A percentile compares a stretch with the other conserved stretches of the same genome.
phyloP scores from a whole-genome alignment of 2,797 vertebrate species.

The Bradypodion ventrale region DNA sequence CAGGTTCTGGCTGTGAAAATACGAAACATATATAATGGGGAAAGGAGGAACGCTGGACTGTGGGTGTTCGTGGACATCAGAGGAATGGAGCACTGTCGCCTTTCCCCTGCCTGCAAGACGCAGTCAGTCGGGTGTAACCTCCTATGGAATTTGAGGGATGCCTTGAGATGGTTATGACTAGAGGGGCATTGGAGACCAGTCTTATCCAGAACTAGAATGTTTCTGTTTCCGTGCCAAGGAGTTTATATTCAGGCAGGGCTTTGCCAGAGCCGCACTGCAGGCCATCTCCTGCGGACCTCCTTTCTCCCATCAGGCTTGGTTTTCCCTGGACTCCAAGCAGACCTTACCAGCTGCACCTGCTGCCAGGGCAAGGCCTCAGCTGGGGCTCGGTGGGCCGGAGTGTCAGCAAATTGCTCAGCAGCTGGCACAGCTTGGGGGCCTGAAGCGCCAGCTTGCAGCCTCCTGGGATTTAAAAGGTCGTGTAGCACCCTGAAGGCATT shows the following conservation, averaged over 20 bases:
- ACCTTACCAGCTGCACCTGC: not conserved
- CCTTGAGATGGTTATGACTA: not conserved
- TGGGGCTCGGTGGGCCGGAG: not conserved
- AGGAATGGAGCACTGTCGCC: not conserved
- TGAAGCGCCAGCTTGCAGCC: not conserved
- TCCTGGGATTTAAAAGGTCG: not conserved
- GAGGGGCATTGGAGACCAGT: too few relatives aligned
- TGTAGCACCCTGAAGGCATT: not conserved
- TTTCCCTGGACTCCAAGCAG: not conserved
- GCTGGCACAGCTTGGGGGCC: not conserved
- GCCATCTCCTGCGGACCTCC: not conserved
- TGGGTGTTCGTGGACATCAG: not conserved
- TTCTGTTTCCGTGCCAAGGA: not conserved
- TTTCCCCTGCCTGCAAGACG: too few relatives aligned
- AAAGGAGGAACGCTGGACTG: not conserved
- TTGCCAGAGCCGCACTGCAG: too few relatives aligned
- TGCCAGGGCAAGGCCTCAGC: not conserved
- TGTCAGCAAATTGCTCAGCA: not conserved
- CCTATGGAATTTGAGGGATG: not conserved
- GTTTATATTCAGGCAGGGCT: not conserved
- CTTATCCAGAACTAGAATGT: too few relatives aligned
- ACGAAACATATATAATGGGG: not conserved
- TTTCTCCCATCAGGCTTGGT: too few relatives aligned
- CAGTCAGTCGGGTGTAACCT: not conserved
- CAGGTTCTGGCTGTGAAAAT: not conserved